A percentile compares a stretch with the other conserved stretches of the same genome.
These are phyloP conservation scores for Pseudanteris insignis DNA, from an alignment of 2,888 invertebrate species.

Conservation along the genomic window DNA sequence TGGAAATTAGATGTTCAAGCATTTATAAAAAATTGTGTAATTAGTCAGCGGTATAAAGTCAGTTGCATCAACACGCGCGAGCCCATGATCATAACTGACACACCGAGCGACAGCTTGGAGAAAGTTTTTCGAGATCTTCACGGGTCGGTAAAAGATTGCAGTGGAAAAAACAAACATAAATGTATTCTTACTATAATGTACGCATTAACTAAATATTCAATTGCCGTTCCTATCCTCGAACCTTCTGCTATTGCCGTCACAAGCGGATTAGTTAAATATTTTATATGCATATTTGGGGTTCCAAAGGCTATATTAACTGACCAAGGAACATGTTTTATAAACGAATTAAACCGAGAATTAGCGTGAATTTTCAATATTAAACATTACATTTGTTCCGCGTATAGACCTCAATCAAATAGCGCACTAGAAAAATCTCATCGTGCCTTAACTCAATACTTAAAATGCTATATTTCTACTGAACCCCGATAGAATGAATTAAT, in stretches of 20 bases:
- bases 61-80: not conserved
- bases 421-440: constrained; percentile 1
- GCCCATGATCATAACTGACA: not conserved
- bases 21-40: not conserved
- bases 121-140: not conserved
- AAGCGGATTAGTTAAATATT: not conserved
- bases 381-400: not conserved
- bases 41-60: not conserved
- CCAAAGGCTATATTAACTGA: constrained; percentile 7
- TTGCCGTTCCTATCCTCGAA: not conserved
- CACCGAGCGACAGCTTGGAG: not conserved
- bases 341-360: constrained; percentile 3
- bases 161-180: constrained; percentile 1
- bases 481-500: not conserved
- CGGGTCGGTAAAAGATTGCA: not conserved
- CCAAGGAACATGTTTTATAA: constrained; percentile 3
- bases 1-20: not conserved
- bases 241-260: not conserved
- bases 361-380: constrained; percentile 3
- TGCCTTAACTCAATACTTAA: not conserved
- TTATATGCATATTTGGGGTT: constrained; percentile 1
- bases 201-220: not conserved
- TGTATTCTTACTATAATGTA: not conserved
- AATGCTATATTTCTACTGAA: not conserved
- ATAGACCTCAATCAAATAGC: not conserved